These are phyloP conservation scores for Lepidocyrtoides sp. DNA, from an alignment of 2,888 invertebrate genomes.

Conservation along the genomic window DNA sequence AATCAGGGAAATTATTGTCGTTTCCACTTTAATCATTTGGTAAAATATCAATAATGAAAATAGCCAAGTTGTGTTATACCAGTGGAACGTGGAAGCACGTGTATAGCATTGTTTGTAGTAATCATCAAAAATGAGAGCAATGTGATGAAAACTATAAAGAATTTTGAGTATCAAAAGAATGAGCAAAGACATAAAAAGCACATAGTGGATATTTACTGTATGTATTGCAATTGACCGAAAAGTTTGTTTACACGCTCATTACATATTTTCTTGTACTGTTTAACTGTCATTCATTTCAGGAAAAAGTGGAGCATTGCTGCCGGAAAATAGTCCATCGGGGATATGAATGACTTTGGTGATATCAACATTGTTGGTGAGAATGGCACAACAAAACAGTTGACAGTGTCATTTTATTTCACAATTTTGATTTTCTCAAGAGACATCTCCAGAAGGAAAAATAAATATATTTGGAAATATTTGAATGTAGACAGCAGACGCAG, in stretches of 20 bases:
- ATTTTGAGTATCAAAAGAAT: background rate
- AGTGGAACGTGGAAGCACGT: background rate
- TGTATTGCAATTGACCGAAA: background rate
- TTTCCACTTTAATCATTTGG: background rate
- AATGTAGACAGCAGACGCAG: background rate
- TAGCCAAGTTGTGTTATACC: background rate
- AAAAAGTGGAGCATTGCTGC: conserved; percentile 17
- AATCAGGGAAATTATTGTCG: background rate
- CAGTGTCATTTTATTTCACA: conserved; percentile 25
- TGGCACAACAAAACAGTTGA: background rate
- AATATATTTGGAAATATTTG: background rate
- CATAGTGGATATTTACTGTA: background rate
- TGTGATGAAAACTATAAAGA: conserved; percentile 12
- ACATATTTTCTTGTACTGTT: conserved; percentile 31
- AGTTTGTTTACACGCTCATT: conserved; percentile 6
- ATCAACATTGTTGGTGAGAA: background rate
- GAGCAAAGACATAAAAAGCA: background rate
- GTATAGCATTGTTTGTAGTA: background rate
- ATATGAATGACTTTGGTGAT: background rate
- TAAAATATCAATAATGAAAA: conserved; percentile 16
- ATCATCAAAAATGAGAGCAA: background rate
- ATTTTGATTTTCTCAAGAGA: conserved; percentile 21
- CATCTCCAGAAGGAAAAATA: background rate
- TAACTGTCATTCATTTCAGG: conserved; percentile 41
- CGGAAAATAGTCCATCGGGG: background rate